These are phyloP conservation scores for Scomber scombrus DNA, from an alignment of 2,113 vertebrate genomes.

Conservation along the genomic window DNA sequence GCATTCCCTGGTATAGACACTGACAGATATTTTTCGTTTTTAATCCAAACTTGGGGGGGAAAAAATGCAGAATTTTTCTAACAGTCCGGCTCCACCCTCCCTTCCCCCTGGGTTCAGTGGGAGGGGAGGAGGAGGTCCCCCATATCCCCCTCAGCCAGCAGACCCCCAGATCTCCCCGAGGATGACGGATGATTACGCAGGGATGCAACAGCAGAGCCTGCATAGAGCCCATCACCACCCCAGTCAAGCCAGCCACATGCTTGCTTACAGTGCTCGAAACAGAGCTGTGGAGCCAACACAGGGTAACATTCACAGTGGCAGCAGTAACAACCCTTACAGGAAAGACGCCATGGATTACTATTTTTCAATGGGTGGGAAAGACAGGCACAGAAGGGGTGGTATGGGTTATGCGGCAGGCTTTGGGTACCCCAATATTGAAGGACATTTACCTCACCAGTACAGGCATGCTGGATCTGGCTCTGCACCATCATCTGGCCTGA, in stretches of 20 bases:
- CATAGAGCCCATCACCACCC: conserved; percentile 82
- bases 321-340: conserved; percentile 80
- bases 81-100: conserved; percentile 80
- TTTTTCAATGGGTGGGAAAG: conserved; percentile 83
- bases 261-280: conserved; percentile 79
- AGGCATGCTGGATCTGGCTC: conserved; percentile 80
- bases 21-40: conserved; percentile 62
- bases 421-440: conserved; percentile 83
- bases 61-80: conserved; percentile 88
- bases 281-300: conserved; percentile 78
- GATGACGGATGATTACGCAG: conserved; percentile 84
- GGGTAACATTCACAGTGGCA: conserved; percentile 78
- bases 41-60: conserved; percentile 49
- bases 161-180: conserved; percentile 86
- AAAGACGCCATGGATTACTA: conserved; percentile 87
- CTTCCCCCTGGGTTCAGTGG: conserved; percentile 82
- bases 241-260: conserved; percentile 81
- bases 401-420: conserved; percentile 81
- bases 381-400: conserved; percentile 82
- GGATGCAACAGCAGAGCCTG: conserved; percentile 83
- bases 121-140: conserved; percentile 78
- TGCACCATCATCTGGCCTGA: conserved; percentile 78
- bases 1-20: conserved; percentile 74
- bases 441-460: conserved; percentile 86
- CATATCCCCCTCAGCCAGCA: conserved; percentile 81